phyloP scores from a whole-genome alignment of 1,140 invertebrate species.

The Caenorhabditis briggsae region DNA sequence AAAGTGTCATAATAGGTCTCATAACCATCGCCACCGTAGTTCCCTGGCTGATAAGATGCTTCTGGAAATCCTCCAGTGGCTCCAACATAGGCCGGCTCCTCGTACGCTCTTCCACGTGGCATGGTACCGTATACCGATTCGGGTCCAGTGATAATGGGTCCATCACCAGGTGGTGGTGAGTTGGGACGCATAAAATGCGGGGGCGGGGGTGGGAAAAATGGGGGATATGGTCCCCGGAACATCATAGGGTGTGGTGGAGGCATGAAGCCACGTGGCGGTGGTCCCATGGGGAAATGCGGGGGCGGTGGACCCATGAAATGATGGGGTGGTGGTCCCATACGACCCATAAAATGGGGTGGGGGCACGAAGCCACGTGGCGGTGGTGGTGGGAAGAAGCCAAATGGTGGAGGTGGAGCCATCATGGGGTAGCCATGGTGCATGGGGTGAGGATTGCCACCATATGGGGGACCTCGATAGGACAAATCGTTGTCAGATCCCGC shows the following conservation, averaged over 20 bases:
- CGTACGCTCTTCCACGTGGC: slow-evolving; percentile 68
- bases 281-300: slow-evolving; percentile 27
- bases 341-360: slow-evolving; percentile 45
- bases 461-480: slow-evolving; percentile 57
- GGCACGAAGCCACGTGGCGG: slow-evolving; percentile 51
- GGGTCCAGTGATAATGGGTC: slow-evolving; percentile 74
- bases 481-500: slow-evolving; percentile 57
- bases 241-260: slow-evolving; percentile 69
- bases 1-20: slow-evolving; percentile 77
- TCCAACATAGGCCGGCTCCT: slow-evolving; percentile 76
- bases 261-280: slow-evolving; percentile 56
- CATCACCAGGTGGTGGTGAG: slow-evolving; percentile 66
- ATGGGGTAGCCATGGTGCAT: slow-evolving; percentile 49
- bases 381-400: slow-evolving; percentile 54
- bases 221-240: slow-evolving; percentile 58
- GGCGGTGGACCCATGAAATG: slow-evolving; percentile 51
- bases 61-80: slow-evolving; percentile 68
- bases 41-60: slow-evolving; percentile 73
- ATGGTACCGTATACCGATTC: slow-evolving; percentile 77
- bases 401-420: slow-evolving; percentile 35
- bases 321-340: not conserved
- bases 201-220: slow-evolving; percentile 67
- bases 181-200: slow-evolving; percentile 60
- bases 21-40: slow-evolving; percentile 73
- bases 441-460: not conserved